These are phyloP conservation scores for Silurus lanzhouensis DNA, from an alignment of 2,797 vertebrate genomes.

Conservation along the genomic window DNA sequence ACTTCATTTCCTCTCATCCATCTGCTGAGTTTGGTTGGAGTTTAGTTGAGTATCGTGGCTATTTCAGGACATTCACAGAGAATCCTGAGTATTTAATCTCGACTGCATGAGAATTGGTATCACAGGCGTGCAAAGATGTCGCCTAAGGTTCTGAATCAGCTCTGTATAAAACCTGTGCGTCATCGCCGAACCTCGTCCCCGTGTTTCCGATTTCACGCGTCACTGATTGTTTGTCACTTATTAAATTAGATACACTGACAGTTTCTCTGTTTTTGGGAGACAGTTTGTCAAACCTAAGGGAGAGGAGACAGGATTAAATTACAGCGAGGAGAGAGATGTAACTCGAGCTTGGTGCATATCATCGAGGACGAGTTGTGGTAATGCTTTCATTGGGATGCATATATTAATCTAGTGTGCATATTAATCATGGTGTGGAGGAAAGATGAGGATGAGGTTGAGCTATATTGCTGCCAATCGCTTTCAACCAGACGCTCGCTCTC, in stretches of 20 bases:
- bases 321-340: neutral
- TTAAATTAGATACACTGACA: slow-evolving; percentile 6
- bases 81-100: neutral
- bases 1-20: no score
- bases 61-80: neutral
- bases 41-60: no score
- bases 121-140: neutral
- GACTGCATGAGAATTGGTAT: neutral
- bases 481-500: neutral
- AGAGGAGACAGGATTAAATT: neutral
- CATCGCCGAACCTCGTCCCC: neutral
- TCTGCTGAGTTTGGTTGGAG: no score
- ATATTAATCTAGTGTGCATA: slow-evolving; percentile 3
- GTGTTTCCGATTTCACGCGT: neutral
- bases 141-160: neutral
- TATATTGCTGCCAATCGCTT: neutral
- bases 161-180: neutral
- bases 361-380: neutral
- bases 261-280: neutral
- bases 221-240: neutral
- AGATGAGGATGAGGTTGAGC: neutral
- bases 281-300: neutral
- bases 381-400: neutral
- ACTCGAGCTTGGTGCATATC: neutral
- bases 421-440: neutral